A percentile compares a stretch with the other conserved stretches of the same genome.
Conservation (phyloP, 2,797 vertebrate genomes). For the Molossus molossus region DNA sequence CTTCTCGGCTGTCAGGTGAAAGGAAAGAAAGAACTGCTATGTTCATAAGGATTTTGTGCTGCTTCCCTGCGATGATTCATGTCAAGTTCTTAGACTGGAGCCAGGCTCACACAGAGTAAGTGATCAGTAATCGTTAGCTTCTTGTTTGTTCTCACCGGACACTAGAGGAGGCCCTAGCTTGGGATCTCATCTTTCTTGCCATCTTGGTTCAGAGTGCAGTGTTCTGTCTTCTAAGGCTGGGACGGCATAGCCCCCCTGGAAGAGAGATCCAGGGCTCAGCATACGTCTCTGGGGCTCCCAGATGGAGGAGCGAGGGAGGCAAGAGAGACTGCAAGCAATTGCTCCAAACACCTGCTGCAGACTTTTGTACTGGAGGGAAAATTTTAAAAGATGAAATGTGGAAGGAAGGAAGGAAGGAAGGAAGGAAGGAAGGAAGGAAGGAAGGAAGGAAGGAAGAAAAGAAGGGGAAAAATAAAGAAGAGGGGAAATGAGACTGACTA, state of each 20-base stretch:
- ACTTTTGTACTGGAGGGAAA: neutral
- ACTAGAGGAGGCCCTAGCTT: neutral
- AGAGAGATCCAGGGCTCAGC: neutral
- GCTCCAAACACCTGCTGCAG: neutral
- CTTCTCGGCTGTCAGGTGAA: neutral
- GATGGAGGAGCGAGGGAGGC: neutral
- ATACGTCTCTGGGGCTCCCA: neutral
- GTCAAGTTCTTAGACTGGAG: neutral
- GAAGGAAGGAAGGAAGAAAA: neutral
- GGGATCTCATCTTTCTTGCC: neutral
- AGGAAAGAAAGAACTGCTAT: neutral
- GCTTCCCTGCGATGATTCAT: neutral
- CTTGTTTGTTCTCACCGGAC: neutral
- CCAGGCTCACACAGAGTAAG: neutral
- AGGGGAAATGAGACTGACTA: neutral
- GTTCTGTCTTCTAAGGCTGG: neutral
- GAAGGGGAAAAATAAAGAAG: too few relatives aligned
- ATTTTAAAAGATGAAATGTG: neutral
- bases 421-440: neutral
- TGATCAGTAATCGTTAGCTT: neutral
- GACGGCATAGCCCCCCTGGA: neutral
- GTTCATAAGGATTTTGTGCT: neutral
- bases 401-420: neutral
- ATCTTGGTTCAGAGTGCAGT: neutral
- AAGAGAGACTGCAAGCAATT: neutral